Evolutionary conservation across 1,140 invertebrate species (phyloP).

Genomic region (Arctopsyche grandis): DNA sequence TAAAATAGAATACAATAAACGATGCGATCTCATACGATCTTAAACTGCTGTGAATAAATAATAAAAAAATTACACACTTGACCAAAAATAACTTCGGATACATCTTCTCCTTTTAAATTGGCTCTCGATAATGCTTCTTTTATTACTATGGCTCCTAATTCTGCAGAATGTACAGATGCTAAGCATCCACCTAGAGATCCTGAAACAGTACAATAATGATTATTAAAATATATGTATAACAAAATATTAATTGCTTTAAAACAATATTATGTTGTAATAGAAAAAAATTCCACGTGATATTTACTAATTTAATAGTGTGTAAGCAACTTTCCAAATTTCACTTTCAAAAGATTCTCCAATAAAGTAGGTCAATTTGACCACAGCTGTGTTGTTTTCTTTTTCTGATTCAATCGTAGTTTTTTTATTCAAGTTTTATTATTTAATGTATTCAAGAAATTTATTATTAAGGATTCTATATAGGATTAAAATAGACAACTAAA

Average conservation of each 20-base stretch:
- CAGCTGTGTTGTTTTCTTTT: constrained; percentile 19
- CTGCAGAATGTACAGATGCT: constrained; percentile 74
- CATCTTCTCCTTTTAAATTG: constrained; percentile 71
- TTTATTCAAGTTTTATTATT: background rate
- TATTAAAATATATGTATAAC: no score
- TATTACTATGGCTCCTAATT: constrained; percentile 81
- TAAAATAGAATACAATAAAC: constrained; percentile 58
- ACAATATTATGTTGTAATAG: no score
- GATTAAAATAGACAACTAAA: no score
- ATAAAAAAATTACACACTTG: constrained; percentile 70
- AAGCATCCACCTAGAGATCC: constrained; percentile 78
- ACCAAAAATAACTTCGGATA: constrained; percentile 88
- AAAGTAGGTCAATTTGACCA: constrained; percentile 38
- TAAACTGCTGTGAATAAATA: background rate
- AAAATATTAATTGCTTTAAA: no score
- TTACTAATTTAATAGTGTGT: constrained; percentile 9
- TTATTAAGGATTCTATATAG: no score
- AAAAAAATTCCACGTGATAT: background rate
- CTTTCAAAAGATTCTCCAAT: constrained; percentile 55
- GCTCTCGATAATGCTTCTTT: constrained; percentile 75
- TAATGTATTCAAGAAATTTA: no score
- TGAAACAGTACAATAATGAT: constrained; percentile 58
- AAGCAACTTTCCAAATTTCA: constrained; percentile 47
- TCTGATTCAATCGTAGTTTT: background rate
- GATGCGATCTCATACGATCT: constrained; percentile 8